These are phyloP conservation scores for Brachystomella parvula DNA, from an alignment of 1,140 invertebrate species.

Conservation along the genomic window DNA sequence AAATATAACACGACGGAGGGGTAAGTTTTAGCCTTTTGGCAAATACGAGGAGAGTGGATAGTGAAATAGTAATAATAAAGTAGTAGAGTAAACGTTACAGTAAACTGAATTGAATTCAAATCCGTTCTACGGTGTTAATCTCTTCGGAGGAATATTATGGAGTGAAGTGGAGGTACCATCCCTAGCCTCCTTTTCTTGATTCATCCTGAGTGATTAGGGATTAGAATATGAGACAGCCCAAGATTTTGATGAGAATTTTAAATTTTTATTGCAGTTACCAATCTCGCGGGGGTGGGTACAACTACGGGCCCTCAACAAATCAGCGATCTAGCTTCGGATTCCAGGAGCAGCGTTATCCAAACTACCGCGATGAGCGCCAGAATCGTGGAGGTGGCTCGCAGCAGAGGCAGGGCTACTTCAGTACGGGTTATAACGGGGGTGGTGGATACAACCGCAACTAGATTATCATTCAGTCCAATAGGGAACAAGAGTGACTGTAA, in stretches of 20 bases:
- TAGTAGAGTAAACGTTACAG: neutral
- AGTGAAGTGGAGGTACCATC: neutral
- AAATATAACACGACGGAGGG: conserved; percentile 16
- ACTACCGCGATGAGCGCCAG: conserved; percentile 7
- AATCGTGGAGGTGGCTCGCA: conserved; percentile 24
- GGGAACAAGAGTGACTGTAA: neutral
- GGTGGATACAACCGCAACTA: neutral
- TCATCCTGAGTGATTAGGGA: conserved; percentile 7
- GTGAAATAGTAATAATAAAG: neutral
- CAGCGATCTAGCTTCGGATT: conserved; percentile 13
- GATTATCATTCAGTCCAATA: neutral
- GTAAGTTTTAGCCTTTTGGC: conserved; percentile 10
- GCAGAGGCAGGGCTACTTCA: conserved; percentile 23
- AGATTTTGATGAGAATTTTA: conserved; percentile 18
- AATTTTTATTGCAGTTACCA: neutral
- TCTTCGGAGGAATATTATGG: neutral
- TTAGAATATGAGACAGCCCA: conserved; percentile 7
- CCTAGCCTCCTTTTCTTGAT: neutral
- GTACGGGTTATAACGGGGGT: conserved; percentile 10
- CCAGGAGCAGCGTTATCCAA: conserved; percentile 19
- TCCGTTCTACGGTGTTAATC: neutral
- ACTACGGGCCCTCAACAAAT: conserved; percentile 19
- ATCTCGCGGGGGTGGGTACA: conserved; percentile 10
- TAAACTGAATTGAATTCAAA: too few species aligned
- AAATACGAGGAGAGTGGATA: neutral